Percentiles rank a stretch among this genome's conserved stretches.
Evolutionary conservation across 2,888 invertebrate genomes (phyloP).

Genomic region (Macroteleia sp.): DNA sequence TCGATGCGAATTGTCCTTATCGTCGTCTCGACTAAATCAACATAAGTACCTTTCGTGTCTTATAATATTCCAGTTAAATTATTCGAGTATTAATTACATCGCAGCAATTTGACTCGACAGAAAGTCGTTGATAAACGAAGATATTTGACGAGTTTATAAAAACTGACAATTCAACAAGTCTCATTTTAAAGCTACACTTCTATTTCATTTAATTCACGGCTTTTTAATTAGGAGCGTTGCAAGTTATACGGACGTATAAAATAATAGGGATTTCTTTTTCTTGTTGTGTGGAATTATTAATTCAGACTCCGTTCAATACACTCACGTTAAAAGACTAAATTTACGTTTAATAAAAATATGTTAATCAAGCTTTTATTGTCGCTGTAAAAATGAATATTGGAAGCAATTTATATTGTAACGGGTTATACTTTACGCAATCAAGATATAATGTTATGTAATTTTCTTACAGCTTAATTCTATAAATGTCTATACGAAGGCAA

Average conservation of each 20-base stretch:
- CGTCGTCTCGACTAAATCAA: conserved; percentile 24
- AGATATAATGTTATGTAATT: conserved; percentile 8
- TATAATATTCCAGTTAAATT: conserved; percentile 23
- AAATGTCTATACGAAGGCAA: conserved; percentile 21
- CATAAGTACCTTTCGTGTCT: conserved; percentile 18
- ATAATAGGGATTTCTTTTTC: conserved; percentile 1
- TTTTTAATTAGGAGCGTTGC: too few relatives aligned
- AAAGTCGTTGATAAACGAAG: not conserved
- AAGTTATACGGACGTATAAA: conserved; percentile 28
- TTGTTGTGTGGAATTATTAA: conserved; percentile 18
- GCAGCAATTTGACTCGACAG: conserved; percentile 12
- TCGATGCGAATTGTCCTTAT: conserved; percentile 38
- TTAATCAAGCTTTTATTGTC: conserved; percentile 25
- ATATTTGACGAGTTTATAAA: not conserved
- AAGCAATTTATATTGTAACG: conserved; percentile 20
- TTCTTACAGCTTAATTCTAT: not conserved
- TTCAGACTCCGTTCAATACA: not conserved
- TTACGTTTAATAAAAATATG: conserved; percentile 37
- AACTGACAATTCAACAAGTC: conserved; percentile 6
- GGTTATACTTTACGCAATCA: conserved; percentile 13
- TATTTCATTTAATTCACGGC: too few relatives aligned
- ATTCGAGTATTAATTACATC: conserved; percentile 16
- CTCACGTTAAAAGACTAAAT: not conserved
- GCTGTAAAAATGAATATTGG: conserved; percentile 11
- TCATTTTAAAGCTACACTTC: conserved; percentile 2